These are phyloP conservation scores for Axinella damicornis DNA, from an alignment of 37 sponge, comb jelly and placozoan genomes.

Conservation along the genomic window DNA sequence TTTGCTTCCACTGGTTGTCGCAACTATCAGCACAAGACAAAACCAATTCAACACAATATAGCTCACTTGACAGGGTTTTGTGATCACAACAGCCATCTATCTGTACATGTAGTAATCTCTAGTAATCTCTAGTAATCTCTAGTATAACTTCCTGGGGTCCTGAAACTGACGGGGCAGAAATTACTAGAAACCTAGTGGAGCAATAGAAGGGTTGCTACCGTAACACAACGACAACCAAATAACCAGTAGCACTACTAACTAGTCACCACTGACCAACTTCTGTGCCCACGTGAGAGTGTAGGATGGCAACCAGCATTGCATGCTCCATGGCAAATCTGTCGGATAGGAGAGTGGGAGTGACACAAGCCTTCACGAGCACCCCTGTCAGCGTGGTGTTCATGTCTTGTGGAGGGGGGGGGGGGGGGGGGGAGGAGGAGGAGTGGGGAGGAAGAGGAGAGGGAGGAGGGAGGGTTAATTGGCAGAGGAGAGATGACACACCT, in stretches of 20 bases:
- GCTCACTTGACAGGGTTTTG: no score
- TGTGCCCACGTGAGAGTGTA: constrained; percentile 70
- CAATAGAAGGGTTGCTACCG: neutral
- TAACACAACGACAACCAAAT: neutral
- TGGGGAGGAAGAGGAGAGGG: neutral
- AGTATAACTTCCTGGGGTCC: no score
- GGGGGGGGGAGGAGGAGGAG: neutral
- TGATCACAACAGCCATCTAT: no score
- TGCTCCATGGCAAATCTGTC: constrained; percentile 83
- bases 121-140: no score
- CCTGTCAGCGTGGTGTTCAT: constrained; percentile 63
- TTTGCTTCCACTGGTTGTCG: no score
- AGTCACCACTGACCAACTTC: constrained; percentile 81
- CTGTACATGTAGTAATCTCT: no score
- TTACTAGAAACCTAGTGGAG: no score
- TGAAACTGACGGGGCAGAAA: no score
- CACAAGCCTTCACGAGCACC: constrained; percentile 66
- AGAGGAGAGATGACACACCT: neutral
- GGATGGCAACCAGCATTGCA: constrained; percentile 82
- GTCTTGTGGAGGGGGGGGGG: constrained; percentile 35
- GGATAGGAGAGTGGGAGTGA: constrained; percentile 37
- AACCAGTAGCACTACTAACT: neutral
- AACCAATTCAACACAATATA: no score
- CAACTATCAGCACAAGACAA: no score
- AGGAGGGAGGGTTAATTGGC: neutral